Evolutionary conservation across 2,888 invertebrate species (phyloP).

Genomic region (Esperia sulphurella): DNA sequence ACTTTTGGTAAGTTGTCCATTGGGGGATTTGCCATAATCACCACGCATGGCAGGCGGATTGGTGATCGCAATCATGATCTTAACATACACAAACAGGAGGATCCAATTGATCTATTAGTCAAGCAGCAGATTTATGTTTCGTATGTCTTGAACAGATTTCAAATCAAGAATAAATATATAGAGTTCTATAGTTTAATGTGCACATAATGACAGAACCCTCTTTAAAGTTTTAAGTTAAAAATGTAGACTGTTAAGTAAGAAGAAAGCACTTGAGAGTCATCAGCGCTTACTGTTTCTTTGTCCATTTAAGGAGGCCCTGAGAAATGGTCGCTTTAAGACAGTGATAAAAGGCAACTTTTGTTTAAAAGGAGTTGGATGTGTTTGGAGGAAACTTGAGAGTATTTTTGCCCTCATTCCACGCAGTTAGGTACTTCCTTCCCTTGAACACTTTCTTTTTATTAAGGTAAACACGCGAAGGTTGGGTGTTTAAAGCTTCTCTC

Average conservation of each 20-base stretch:
- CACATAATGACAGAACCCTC: too few relatives aligned
- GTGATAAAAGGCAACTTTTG: conserved; percentile 63
- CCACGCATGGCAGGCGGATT: too few relatives aligned
- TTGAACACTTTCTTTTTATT: conserved; percentile 48
- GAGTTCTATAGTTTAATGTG: too few relatives aligned
- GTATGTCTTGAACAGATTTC: too few relatives aligned
- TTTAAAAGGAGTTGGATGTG: conserved; percentile 56
- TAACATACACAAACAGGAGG: too few relatives aligned
- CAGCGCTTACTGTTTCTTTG: conserved; percentile 38
- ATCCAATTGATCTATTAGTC: too few relatives aligned
- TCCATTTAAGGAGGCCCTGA: conserved; percentile 43
- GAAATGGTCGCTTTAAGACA: conserved; percentile 48
- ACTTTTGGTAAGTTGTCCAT: too few relatives aligned
- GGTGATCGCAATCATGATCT: too few relatives aligned
- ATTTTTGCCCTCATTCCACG: conserved; percentile 33
- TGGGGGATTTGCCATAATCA: too few relatives aligned
- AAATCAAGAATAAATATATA: too few relatives aligned
- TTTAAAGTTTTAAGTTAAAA: background rate
- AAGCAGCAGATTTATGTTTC: too few relatives aligned
- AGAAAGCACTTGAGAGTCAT: conserved; percentile 38
- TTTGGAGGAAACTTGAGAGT: conserved; percentile 37
- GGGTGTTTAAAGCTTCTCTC: background rate
- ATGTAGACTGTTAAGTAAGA: conserved; percentile 14
- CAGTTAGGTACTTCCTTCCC: conserved; percentile 41
- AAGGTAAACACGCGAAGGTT: conserved; percentile 44